Evolutionary conservation across 2,113 vertebrate genomes (phyloP).

Genomic region (Ranitomeya imitator): DNA sequence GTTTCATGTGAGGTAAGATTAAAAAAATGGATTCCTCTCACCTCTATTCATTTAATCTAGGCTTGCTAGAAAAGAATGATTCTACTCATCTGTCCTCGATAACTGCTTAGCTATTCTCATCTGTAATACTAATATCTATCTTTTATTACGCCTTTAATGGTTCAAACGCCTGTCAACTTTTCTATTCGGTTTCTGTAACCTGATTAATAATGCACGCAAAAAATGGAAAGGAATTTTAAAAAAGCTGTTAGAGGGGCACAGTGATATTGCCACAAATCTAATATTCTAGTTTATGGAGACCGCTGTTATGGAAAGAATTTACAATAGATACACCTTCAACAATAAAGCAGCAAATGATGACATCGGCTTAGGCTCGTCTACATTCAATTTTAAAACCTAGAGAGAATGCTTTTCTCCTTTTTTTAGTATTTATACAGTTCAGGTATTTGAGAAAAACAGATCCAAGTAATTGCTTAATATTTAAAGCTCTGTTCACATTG

Average conservation of each 20-base stretch:
- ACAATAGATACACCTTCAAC: too few species aligned
- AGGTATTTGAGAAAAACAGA: too few species aligned
- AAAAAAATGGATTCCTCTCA: slow-evolving; percentile 71
- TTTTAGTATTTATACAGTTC: too few species aligned
- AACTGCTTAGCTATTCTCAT: slow-evolving; percentile 63
- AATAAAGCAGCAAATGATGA: too few species aligned
- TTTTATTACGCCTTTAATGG: slow-evolving; percentile 53
- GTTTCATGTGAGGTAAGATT: slow-evolving; percentile 92
- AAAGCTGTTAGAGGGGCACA: background rate
- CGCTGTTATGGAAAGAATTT: background rate
- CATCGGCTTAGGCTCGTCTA: too few species aligned
- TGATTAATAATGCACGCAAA: background rate
- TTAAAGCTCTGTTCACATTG: too few species aligned
- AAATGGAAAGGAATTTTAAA: background rate
- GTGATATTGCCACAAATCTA: background rate
- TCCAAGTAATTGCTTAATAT: too few species aligned
- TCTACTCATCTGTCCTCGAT: slow-evolving; percentile 67
- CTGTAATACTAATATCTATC: slow-evolving; percentile 20
- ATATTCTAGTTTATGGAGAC: background rate
- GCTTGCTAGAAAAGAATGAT: slow-evolving; percentile 64
- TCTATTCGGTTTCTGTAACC: background rate
- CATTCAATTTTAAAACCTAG: too few species aligned
- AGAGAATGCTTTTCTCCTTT: too few species aligned
- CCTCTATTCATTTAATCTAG: slow-evolving; percentile 69
- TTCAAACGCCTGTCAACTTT: background rate